phyloP scores from a whole-genome alignment of 1,140 invertebrate species.

The Nixonia krombeini region DNA sequence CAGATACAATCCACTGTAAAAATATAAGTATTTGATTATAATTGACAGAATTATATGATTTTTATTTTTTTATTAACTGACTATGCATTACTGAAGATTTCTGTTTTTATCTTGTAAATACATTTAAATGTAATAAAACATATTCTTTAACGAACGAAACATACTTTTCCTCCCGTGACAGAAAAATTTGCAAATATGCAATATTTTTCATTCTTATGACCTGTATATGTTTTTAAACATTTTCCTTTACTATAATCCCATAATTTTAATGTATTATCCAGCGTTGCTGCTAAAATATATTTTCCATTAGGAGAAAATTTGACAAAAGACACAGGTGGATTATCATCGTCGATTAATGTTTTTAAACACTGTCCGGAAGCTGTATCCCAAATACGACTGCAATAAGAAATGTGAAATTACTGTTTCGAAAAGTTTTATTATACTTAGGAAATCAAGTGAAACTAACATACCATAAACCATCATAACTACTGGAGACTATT shows the following conservation, averaged over 20 bases:
- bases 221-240: slow-evolving; percentile 97
- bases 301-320: slow-evolving; percentile 99
- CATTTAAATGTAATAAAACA: no score
- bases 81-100: not conserved
- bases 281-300: slow-evolving; percentile 97
- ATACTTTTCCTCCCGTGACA: slow-evolving; percentile 98
- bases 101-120: no score
- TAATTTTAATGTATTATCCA: slow-evolving; percentile 98
- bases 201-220: slow-evolving; percentile 99
- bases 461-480: slow-evolving; percentile 91
- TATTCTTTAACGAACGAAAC: no score
- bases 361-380: slow-evolving; percentile 99
- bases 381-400: slow-evolving; percentile 99
- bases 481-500: slow-evolving; percentile 99
- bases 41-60: not conserved
- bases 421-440: no score
- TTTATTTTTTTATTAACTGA: slow-evolving; percentile 2
- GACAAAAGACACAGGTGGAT: slow-evolving; percentile 99
- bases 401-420: slow-evolving; percentile 51
- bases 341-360: slow-evolving; percentile 97
- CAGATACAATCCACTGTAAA: slow-evolving; percentile 98
- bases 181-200: slow-evolving; percentile 99
- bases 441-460: no score
- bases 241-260: slow-evolving; percentile 99
- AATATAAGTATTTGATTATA: slow-evolving; percentile 7